phyloP scores from a whole-genome alignment of 2,888 invertebrate genomes.

The Scrobipalpa atriplicella region DNA sequence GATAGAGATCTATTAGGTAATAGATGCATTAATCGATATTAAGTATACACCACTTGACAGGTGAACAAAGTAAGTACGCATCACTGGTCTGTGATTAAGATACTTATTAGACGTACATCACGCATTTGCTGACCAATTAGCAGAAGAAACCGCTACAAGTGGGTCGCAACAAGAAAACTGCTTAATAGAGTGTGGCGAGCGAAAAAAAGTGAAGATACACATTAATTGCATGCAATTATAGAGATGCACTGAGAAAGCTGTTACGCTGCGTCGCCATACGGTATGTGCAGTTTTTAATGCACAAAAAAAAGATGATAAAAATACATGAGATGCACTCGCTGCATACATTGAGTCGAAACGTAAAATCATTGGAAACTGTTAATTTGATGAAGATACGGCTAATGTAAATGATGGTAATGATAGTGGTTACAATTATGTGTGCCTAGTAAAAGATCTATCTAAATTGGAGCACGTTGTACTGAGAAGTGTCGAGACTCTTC shows the following conservation, averaged over 20 bases:
- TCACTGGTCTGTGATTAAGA: slow-evolving; percentile 2
- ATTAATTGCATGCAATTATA: slow-evolving; percentile 71
- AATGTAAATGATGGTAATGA: neutral
- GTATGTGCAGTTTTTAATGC: slow-evolving; percentile 55
- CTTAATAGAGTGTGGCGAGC: slow-evolving; percentile 72
- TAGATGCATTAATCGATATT: neutral
- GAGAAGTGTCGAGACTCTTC: neutral
- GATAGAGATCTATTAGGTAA: neutral
- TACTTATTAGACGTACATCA: slow-evolving; percentile 41
- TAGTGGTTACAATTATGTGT: neutral
- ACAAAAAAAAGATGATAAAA: slow-evolving; percentile 22
- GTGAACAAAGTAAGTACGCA: neutral
- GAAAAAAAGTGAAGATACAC: slow-evolving; percentile 70
- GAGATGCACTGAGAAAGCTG: slow-evolving; percentile 73
- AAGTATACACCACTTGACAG: neutral
- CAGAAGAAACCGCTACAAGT: slow-evolving; percentile 59
- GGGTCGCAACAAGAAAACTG: slow-evolving; percentile 62
- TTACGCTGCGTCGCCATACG: slow-evolving; percentile 65
- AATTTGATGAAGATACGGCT: neutral
- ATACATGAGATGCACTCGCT: slow-evolving; percentile 7
- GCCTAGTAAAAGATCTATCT: neutral
- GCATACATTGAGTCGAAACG: slow-evolving; percentile 3
- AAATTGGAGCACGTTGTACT: neutral
- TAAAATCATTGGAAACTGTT: slow-evolving; percentile 4
- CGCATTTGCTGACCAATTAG: slow-evolving; percentile 54